A percentile compares a stretch with the other conserved stretches of the same genome.
Evolutionary conservation across 1,140 invertebrate species (phyloP).

Genomic region (Platyscapa corneri): DNA sequence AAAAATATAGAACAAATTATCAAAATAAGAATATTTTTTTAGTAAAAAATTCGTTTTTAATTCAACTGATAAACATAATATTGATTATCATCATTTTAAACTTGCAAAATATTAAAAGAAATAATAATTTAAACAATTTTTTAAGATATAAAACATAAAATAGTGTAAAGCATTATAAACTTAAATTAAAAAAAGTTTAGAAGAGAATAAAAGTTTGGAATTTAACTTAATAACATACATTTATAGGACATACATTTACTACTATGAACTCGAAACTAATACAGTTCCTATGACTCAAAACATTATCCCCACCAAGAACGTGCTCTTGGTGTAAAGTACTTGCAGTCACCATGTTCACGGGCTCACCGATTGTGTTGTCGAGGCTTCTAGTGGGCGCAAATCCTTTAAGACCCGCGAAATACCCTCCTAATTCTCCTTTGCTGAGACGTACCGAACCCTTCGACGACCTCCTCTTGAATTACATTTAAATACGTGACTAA

Average conservation of each 20-base stretch:
- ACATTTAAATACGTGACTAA: conserved; percentile 63
- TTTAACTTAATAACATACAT: conserved; percentile 9
- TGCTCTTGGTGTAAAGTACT: conserved; percentile 3
- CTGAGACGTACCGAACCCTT: conserved; percentile 19
- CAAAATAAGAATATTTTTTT: too few relatives aligned
- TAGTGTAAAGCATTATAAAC: too few relatives aligned
- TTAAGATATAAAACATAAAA: too few relatives aligned
- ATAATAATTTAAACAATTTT: too few relatives aligned
- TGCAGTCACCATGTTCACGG: background rate
- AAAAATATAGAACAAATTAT: too few relatives aligned
- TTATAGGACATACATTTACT: background rate
- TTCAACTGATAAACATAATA: too few relatives aligned
- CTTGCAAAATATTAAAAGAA: too few relatives aligned
- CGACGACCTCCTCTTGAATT: conserved; percentile 52
- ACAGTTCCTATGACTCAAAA: background rate
- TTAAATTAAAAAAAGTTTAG: too few relatives aligned
- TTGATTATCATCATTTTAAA: too few relatives aligned
- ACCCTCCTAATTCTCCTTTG: conserved; percentile 51
- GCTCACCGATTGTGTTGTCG: conserved; percentile 38
- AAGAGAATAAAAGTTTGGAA: too few relatives aligned
- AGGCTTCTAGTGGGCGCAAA: conserved; percentile 32
- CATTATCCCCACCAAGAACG: background rate
- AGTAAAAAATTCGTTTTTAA: too few relatives aligned
- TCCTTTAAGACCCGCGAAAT: conserved; percentile 48
- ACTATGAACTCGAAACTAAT: background rate